Evolutionary conservation across 35 echinoderm and acorn worm genomes (phyloP).

Genomic region (Ophioderma brevispina): DNA sequence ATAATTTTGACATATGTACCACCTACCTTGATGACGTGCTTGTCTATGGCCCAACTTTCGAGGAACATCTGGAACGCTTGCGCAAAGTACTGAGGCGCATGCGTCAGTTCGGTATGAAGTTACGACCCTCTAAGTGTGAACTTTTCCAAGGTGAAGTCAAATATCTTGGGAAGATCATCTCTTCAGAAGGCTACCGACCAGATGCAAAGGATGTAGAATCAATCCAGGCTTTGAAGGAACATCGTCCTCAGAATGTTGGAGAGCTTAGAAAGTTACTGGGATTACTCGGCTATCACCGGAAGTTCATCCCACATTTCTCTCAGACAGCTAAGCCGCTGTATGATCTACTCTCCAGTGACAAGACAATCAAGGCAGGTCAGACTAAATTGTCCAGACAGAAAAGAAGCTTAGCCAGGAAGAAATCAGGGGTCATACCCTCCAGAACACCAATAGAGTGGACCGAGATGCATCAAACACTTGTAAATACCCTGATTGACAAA

Average conservation of each 20-base stretch:
- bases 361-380: too few relatives aligned
- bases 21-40: too few relatives aligned
- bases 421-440: too few relatives aligned
- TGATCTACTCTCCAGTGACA: not conserved
- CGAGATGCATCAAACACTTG: too few relatives aligned
- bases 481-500: too few relatives aligned
- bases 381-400: too few relatives aligned
- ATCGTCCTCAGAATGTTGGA: not conserved
- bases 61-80: not conserved
- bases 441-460: too few relatives aligned
- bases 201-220: constrained; percentile 13
- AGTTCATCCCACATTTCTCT: not conserved
- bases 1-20: too few relatives aligned
- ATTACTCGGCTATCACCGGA: constrained; percentile 18
- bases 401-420: too few relatives aligned
- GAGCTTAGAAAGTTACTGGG: constrained; percentile 25
- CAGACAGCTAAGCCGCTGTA: not conserved
- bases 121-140: too few relatives aligned
- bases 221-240: not conserved
- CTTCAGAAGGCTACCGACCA: not conserved
- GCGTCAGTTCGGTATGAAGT: not conserved
- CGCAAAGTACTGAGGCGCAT: not conserved
- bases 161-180: too few relatives aligned
- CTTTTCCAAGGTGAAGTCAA: too few relatives aligned
- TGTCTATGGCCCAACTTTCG: not conserved